Percentiles rank a stretch among this genome's conserved stretches.
phyloP scores from a whole-genome alignment of 2,888 invertebrate species.

The Nycteola revayana region DNA sequence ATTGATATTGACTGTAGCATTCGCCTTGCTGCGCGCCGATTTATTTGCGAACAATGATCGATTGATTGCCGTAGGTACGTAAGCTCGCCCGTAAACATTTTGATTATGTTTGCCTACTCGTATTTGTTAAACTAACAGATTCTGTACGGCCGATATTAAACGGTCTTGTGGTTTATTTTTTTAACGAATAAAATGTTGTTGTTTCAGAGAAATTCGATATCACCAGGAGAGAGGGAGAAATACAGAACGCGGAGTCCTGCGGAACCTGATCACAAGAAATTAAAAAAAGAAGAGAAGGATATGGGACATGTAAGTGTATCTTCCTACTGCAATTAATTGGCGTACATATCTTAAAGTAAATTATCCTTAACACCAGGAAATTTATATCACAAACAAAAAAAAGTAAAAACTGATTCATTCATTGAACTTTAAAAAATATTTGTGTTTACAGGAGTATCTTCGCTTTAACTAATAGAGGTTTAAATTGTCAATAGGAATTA shows the following conservation, averaged over 20 bases:
- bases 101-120: conserved; percentile 74
- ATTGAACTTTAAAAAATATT: too few relatives aligned
- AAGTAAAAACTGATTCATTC: too few relatives aligned
- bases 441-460: too few relatives aligned
- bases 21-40: conserved; percentile 76
- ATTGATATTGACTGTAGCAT: conserved; percentile 79
- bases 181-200: conserved; percentile 41
- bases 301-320: conserved; percentile 87
- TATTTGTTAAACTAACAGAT: conserved; percentile 65
- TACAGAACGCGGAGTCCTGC: conserved; percentile 91
- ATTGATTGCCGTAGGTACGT: conserved; percentile 75
- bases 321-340: too few relatives aligned
- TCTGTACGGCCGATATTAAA: conserved; percentile 44
- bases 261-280: conserved; percentile 86
- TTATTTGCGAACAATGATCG: conserved; percentile 82
- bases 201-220: conserved; percentile 91
- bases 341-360: too few relatives aligned
- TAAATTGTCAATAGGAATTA: conserved; percentile 85
- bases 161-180: conserved; percentile 39
- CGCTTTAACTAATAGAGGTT: too few relatives aligned
- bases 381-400: too few relatives aligned
- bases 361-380: too few relatives aligned
- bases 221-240: conserved; percentile 91
- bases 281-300: conserved; percentile 92
- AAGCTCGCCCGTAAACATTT: conserved; percentile 73